Percentiles rank a stretch among this genome's conserved stretches.
Evolutionary conservation across 2,797 vertebrate species (phyloP).

Genomic region (Stomatorhinus walkeri): DNA sequence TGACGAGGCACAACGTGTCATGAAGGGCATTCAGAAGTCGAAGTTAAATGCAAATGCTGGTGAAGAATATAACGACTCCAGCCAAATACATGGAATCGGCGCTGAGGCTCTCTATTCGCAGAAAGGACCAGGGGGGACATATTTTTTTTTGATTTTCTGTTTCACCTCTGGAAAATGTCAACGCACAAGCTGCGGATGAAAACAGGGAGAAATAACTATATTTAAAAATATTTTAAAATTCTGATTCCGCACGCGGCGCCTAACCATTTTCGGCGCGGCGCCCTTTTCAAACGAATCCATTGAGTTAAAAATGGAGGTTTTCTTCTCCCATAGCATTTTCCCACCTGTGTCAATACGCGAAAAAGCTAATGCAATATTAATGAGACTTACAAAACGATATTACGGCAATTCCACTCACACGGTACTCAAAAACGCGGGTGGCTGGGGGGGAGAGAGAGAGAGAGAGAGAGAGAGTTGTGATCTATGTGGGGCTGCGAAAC

Average conservation of each 20-base stretch:
- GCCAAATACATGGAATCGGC: neutral
- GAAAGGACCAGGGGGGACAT: neutral
- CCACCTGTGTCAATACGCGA: slow-evolving; percentile 27
- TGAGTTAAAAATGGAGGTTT: slow-evolving; percentile 34
- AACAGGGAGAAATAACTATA: neutral
- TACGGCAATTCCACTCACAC: slow-evolving; percentile 27
- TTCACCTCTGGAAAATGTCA: neutral
- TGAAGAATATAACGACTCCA: neutral
- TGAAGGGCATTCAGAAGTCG: neutral
- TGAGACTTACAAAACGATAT: slow-evolving; percentile 38
- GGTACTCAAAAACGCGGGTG: slow-evolving; percentile 17
- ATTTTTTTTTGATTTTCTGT: neutral
- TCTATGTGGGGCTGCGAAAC: neutral
- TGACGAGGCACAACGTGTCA: neutral
- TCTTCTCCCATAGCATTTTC: slow-evolving; percentile 22
- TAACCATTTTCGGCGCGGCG: neutral
- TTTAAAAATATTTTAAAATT: neutral
- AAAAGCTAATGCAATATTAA: slow-evolving; percentile 36
- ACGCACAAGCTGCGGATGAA: neutral
- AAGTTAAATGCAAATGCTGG: slow-evolving; percentile 11
- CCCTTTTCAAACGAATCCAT: slow-evolving; percentile 5
- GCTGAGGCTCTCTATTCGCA: neutral
- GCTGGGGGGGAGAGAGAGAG: neutral
- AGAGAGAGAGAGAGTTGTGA: neutral
- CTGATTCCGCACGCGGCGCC: neutral